Base-by-base conservation (phyloP, 2,113 vertebrate genomes). In the Arenaria interpres region DNA sequence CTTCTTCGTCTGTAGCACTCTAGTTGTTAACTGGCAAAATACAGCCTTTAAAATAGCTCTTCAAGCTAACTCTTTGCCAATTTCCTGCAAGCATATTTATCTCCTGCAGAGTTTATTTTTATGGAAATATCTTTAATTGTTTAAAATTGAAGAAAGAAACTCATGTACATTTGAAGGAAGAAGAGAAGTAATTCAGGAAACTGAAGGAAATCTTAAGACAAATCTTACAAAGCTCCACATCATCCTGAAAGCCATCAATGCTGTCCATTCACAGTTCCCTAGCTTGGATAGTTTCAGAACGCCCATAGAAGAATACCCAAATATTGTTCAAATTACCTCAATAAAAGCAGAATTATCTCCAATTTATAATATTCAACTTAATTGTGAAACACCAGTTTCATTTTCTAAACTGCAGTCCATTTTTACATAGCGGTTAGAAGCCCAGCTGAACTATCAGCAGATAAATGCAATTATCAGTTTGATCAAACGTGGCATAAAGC, bases 11-110 rank as follows among this genome's bases (percentile, higher is more conserved):
- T 80, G 54, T 5, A 86, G 67, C 92, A 63, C 53, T 93, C n/a
- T 35, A 78, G 39, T 25, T 68, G 33, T 48, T 90, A 87, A 77
- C 50, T 75, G 76, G 83, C 86, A 90, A 95, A 93, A 95, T 30
- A 68, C 10, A 87, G 68, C 39, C 48, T 92, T 96, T 56, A 82
- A 85, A 94, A 92, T 39, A 94, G 43, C 83, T 89, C 72, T 84
- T 57, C 8, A 4, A 45, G 41, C 32, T 37, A 71, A 48, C 21
- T 78, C 66, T 66, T 48, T 63, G 56, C 39, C 88, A 74, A 22
- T 67, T 88, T 77, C 68, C 90, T 86, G 68, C 45, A 83, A 94
- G 50, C 25, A n/a, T 4, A 84, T 22, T 46, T 51, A 74, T 41
- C 88, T 77, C 54, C 78, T 80, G 27, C 45, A 28, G 33, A 33